These are phyloP conservation scores for Diabrotica balteata DNA, from an alignment of 2,888 invertebrate genomes.

Conservation along the genomic window DNA sequence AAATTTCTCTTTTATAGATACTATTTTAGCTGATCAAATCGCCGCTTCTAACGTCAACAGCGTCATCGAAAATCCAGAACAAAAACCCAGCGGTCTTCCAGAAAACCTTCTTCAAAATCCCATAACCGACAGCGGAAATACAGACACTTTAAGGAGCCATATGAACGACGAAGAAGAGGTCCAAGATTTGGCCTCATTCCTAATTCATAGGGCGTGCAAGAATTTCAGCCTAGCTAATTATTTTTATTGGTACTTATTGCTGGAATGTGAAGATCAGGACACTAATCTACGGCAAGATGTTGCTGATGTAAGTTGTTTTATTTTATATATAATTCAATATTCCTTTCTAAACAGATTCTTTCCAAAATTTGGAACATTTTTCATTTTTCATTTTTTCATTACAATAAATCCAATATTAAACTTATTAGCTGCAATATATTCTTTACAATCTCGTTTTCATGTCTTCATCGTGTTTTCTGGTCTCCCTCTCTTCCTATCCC, in stretches of 20 bases:
- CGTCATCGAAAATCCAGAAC: constrained; percentile 51
- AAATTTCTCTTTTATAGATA: not conserved
- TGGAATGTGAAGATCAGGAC: constrained; percentile 92
- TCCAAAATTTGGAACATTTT: too few species aligned
- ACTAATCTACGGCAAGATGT: constrained; percentile 73
- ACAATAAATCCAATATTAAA: too few species aligned
- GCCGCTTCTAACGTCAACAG: constrained; percentile 53
- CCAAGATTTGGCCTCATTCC: constrained; percentile 85
- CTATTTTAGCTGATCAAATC: constrained; percentile 47
- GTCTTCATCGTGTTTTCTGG: too few species aligned
- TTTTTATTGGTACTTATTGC: constrained; percentile 95
- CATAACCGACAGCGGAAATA: constrained; percentile 61
- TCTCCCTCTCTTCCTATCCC: too few species aligned
- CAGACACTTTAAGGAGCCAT: constrained; percentile 63
- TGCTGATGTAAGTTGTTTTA: constrained; percentile 44
- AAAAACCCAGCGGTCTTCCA: constrained; percentile 44
- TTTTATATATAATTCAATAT: too few species aligned
- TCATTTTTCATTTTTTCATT: too few species aligned
- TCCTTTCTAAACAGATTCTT: too few species aligned
- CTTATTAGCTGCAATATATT: too few species aligned
- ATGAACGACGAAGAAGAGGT: constrained; percentile 55
- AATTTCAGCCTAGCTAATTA: constrained; percentile 94
- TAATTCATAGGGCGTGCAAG: constrained; percentile 86
- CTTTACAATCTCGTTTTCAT: too few species aligned
- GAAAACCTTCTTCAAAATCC: constrained; percentile 52